Percentiles rank a stretch among this genome's conserved stretches.
Evolutionary conservation across 1,140 invertebrate genomes (phyloP).

Genomic region (Neodiprion fabricii): DNA sequence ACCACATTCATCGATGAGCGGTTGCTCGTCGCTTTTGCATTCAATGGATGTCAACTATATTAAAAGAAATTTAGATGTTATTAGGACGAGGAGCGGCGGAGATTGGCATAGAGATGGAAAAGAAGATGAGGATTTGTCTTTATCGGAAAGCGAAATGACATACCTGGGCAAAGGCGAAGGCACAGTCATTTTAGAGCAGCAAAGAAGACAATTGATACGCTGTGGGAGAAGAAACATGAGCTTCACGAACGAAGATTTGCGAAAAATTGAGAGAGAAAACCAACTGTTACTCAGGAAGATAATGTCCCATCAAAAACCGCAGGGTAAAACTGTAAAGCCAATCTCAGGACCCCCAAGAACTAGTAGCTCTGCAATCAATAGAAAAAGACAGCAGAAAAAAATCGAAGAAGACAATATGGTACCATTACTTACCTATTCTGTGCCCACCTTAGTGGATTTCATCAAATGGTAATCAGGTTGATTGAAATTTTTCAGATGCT

Average conservation of each 20-base stretch:
- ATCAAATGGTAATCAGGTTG: slow-evolving; percentile 2
- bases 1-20: slow-evolving; percentile 25
- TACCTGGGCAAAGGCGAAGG: slow-evolving; percentile 1
- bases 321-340: slow-evolving; percentile 27
- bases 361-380: slow-evolving; percentile 51
- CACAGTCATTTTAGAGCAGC: neutral
- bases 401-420: slow-evolving; percentile 54
- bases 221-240: slow-evolving; percentile 55
- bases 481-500: slow-evolving; percentile 38
- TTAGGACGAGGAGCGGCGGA: neutral
- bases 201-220: neutral
- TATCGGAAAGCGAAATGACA: slow-evolving; percentile 16
- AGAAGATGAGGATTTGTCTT: slow-evolving; percentile 15
- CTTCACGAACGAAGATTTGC: slow-evolving; percentile 56
- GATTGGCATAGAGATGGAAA: slow-evolving; percentile 6
- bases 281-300: slow-evolving; percentile 58
- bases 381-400: slow-evolving; percentile 46
- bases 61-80: neutral
- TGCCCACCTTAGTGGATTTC: neutral
- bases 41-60: slow-evolving; percentile 6
- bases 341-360: slow-evolving; percentile 21
- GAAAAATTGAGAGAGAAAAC: slow-evolving; percentile 60
- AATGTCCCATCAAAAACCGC: slow-evolving; percentile 46
- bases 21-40: slow-evolving; percentile 15
- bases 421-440: slow-evolving; percentile 13